Percentiles rank a stretch among this genome's conserved stretches.
These are phyloP conservation scores for Melanostoma scalare DNA, from an alignment of 2,888 invertebrate genomes.

Conservation along the genomic window DNA sequence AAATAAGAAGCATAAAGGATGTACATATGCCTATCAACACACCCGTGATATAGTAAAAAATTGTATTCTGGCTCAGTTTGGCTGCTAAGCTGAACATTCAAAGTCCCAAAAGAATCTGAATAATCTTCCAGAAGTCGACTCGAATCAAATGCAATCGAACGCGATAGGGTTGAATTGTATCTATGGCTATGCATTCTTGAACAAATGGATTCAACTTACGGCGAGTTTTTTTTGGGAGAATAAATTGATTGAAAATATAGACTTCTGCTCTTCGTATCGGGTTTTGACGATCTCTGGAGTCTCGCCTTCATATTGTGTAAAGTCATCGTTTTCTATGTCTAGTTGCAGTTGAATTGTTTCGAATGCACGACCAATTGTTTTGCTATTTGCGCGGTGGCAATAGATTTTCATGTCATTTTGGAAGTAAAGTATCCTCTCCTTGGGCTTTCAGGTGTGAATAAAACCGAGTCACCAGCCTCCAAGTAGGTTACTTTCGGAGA, in stretches of 20 bases:
- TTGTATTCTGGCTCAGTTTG: constrained; percentile 88
- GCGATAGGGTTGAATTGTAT: constrained; percentile 85
- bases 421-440: constrained; percentile 73
- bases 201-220: constrained; percentile 87
- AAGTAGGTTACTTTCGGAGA: constrained; percentile 74
- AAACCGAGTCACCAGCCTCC: constrained; percentile 75
- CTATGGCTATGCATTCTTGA: constrained; percentile 88
- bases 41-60: constrained; percentile 94
- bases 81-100: constrained; percentile 87
- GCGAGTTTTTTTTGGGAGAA: constrained; percentile 85
- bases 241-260: constrained; percentile 87
- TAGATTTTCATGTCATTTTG: constrained; percentile 84
- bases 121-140: constrained; percentile 89
- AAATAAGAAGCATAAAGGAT: constrained; percentile 91
- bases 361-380: constrained; percentile 87
- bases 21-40: constrained; percentile 90
- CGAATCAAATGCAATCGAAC: constrained; percentile 85
- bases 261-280: constrained; percentile 86
- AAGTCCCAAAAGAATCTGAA: constrained; percentile 86
- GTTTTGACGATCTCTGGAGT: constrained; percentile 86
- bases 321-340: constrained; percentile 86
- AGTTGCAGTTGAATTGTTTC: constrained; percentile 86
- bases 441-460: constrained; percentile 70
- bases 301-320: constrained; percentile 87
- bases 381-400: constrained; percentile 87